Evolutionary conservation across 2,113 vertebrate genomes (phyloP), one percentile per base, ranked within the genome.

Genomic region (Cercopithecus mona): DNA sequence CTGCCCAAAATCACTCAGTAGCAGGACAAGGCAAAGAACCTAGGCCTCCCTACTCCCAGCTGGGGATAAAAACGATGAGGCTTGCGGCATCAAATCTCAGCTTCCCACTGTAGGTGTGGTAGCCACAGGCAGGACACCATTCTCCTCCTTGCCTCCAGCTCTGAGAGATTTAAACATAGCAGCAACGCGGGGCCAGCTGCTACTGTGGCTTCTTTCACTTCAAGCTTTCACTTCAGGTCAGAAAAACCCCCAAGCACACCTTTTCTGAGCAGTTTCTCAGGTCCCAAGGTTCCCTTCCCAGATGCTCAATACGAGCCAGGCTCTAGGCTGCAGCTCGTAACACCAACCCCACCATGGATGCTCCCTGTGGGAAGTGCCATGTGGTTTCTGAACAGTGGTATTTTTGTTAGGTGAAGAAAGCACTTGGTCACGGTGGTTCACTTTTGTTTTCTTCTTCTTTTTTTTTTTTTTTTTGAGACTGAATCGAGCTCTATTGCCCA

Each of bases 141-240:
- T 3, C 22, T 66, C 27, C 35, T 7, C 12, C 35, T 48, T 23
- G 2, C 75, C 27, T 45, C 30, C 25, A 20, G 23, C 55, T 72
- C 84, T 8, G 59, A 38, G 3, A 30, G 22, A 66, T 83, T 59
- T 50, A 48, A 38, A 27, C 50, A 12, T 25, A 27, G 75, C 6
- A 4, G 89, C 3, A 25, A 5, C 0, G 2, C 0, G 38, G 50
- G n/a, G 81, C 32, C 82, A 18, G 73, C 79, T 66, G 84, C 3
- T 1, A 22, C 43, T 0, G 5, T 4, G 40, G 27, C 4, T 23
- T 45, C 57, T 97, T 95, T 96, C 94, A 97, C 88, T 97, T 98
- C 96, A 52, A 50, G 61, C 48, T 97, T 97, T 96, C 97, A 81
- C 75, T 97, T 97, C 20, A 3, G 13, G n/a, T 95, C 68, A 91